A percentile compares a stretch with the other conserved stretches of the same genome.
Conservation (phyloP, 2,797 vertebrate genomes). For the Sebastes cheni region DNA sequence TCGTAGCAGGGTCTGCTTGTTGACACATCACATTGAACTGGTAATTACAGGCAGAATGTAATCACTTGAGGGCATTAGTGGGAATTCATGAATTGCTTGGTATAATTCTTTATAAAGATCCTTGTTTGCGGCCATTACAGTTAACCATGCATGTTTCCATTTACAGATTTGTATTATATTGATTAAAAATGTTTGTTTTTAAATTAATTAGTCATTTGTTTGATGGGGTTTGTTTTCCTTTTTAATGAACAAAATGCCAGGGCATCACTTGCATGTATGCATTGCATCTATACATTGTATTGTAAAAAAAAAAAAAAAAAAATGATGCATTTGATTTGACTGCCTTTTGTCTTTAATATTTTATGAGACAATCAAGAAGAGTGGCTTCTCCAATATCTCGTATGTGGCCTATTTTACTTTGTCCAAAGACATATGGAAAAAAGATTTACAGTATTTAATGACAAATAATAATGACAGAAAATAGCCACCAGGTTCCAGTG, state of each 20-base stretch:
- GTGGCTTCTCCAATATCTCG: neutral
- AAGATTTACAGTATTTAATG: neutral
- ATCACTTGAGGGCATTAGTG: neutral
- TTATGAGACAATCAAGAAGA: neutral
- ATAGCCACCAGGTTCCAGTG: slow-evolving; percentile 3
- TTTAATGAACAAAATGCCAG: neutral
- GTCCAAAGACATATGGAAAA: neutral
- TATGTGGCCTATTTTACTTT: neutral
- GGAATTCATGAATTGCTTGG: neutral
- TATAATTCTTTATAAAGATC: neutral
- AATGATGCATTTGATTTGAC: neutral
- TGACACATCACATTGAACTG: neutral
- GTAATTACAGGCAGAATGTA: neutral
- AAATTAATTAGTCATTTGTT: neutral
- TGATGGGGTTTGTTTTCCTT: neutral
- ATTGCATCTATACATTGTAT: neutral
- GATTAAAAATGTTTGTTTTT: neutral
- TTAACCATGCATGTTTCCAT: neutral
- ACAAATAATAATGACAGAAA: neutral
- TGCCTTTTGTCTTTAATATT: neutral
- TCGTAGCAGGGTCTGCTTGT: neutral
- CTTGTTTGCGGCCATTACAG: neutral
- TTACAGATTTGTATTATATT: neutral
- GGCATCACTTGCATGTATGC: neutral
- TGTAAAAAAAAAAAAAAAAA: neutral